Evolutionary conservation across 2,888 invertebrate genomes (phyloP).

Genomic region (Oscheius sp.): DNA sequence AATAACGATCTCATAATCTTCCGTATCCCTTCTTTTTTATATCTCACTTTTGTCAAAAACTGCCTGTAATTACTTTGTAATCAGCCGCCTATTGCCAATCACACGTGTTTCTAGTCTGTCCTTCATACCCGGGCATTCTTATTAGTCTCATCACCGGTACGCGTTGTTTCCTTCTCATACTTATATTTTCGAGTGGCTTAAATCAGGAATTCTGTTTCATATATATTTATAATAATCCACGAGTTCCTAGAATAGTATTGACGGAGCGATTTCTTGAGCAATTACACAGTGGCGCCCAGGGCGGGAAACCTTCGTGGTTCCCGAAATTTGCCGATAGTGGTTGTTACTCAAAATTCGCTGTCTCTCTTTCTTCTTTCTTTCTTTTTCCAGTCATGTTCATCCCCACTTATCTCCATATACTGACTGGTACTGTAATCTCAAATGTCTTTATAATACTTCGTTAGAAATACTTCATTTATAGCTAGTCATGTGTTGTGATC

Average conservation of each 20-base stretch:
- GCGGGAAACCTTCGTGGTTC: conserved; percentile 25
- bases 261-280: conserved; percentile 20
- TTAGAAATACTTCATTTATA: neutral
- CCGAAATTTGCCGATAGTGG: conserved; percentile 28
- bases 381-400: neutral
- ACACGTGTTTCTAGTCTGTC: conserved; percentile 29
- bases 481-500: conserved; percentile 19
- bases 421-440: conserved; percentile 7
- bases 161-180: neutral
- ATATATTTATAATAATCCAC: neutral
- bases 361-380: neutral
- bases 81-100: conserved; percentile 13
- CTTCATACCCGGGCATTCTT: conserved; percentile 31
- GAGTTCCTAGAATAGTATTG: conserved; percentile 11
- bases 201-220: conserved; percentile 8
- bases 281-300: conserved; percentile 32
- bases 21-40: neutral
- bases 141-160: conserved; percentile 11
- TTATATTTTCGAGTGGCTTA: neutral
- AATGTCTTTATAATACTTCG: neutral
- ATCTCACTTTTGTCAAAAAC: neutral
- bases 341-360: conserved; percentile 27
- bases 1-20: conserved; percentile 1
- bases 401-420: too few species aligned
- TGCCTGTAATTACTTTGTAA: conserved; percentile 22